Base-by-base conservation (phyloP, 2,797 vertebrate genomes). In the Gephyroberyx darwinii region DNA sequence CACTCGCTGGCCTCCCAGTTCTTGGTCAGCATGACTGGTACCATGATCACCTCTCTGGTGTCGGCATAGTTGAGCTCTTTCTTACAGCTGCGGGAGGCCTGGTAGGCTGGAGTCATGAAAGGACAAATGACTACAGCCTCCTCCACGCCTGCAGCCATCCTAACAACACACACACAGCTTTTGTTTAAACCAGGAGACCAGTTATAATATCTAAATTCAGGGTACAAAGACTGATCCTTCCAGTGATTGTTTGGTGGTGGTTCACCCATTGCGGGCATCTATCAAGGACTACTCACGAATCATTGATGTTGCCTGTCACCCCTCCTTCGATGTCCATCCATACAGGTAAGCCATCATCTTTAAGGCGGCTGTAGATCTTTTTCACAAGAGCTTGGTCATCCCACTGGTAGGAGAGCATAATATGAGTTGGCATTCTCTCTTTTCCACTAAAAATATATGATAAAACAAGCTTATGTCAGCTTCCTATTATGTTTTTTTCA, bases 261-360 rank as follows among this genome's bases (percentile, higher is more conserved):
- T 35, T 35, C 33, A 35, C 8, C 33, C 33, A 35, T 35, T 35
- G 8, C 33, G 1, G 8, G 4, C 39, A 41, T 12, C 43, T 45
- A 5, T 16, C 14, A 45, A 14, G 43, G 14, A 45, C 43, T 37
- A 86, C 86, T 87, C 59, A 91, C 81, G 81, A 63, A 1, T 91
- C 83, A 3, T 90, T 89, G 39, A 91, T 86, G 68, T 90, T 89
- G 22, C 91, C 91, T 0, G 71, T 87, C 77, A 91, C 84, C 13
- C 90, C 86, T 73, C 88, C 89, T 70, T 90, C 75, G 0, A 92
- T 71, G 45, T 91, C 91, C 89, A 91, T 88, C 90, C 91, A 92
- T 67, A 90, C 86, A 0, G 84, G 82, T 35, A 92, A 77, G 0
- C 88, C 88, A 0, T 82, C 78, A 0, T 88, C 86, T 62, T n/a